Percentiles rank a stretch among this genome's conserved stretches.
Evolutionary conservation across 2,113 vertebrate genomes (phyloP).

Genomic region (Zapus hudsonius): DNA sequence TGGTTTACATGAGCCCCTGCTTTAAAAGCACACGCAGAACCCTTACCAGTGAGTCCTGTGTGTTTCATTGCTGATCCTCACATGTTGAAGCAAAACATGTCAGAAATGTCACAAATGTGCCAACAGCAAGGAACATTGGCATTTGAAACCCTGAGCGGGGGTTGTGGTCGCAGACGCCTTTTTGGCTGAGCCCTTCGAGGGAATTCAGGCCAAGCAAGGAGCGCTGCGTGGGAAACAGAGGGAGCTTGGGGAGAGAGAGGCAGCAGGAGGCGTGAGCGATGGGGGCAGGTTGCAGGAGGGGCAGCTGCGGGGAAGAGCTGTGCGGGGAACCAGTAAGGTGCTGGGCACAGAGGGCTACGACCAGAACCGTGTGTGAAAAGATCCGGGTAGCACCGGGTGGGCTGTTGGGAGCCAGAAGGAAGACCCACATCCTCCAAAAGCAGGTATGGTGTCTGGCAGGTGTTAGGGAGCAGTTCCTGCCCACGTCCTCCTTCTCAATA

Average conservation of each 20-base stretch:
- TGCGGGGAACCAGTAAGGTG: neutral
- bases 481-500: neutral
- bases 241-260: no score
- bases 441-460: neutral
- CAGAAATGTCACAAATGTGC: constrained; percentile 10
- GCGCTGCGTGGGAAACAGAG: rapidly evolving
- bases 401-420: neutral
- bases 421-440: neutral
- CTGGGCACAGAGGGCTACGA: neutral
- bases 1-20: no score
- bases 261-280: no score
- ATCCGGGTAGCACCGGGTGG: neutral
- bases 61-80: constrained; percentile 9
- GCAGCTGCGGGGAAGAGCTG: neutral
- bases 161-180: neutral
- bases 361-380: neutral
- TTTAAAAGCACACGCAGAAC: neutral
- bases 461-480: neutral
- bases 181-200: neutral
- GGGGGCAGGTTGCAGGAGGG: neutral
- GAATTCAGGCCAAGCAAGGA: neutral
- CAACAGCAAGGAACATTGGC: neutral
- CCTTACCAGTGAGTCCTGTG: neutral
- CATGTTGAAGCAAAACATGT: neutral
- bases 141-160: neutral